These are phyloP conservation scores for Tachystola acroxantha DNA, from an alignment of 2,888 invertebrate species.

Conservation along the genomic window DNA sequence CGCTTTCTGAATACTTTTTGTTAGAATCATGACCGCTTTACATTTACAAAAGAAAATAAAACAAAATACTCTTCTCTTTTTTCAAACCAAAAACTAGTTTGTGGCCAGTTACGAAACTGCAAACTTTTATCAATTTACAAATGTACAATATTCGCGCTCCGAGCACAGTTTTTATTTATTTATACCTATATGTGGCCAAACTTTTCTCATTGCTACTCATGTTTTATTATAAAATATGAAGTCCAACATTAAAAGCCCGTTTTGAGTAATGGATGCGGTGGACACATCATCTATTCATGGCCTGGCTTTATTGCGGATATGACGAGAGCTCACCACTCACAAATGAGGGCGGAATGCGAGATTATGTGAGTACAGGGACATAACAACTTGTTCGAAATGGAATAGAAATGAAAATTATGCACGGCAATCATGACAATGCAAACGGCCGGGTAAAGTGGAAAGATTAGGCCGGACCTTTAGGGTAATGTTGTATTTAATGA, in stretches of 20 bases:
- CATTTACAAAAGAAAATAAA: too few species aligned
- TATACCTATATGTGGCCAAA: background rate
- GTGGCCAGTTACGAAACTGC: too few species aligned
- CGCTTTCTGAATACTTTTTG: too few species aligned
- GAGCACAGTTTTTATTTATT: background rate
- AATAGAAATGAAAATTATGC: background rate
- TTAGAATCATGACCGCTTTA: too few species aligned
- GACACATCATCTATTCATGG: slow-evolving; percentile 11
- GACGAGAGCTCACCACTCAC: slow-evolving; percentile 1
- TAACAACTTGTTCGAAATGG: background rate
- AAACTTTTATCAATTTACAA: background rate
- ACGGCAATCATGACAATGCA: background rate
- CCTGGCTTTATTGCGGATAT: slow-evolving; percentile 1
- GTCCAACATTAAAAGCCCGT: background rate
- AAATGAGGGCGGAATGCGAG: slow-evolving; percentile 1
- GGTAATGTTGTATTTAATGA: too few species aligned
- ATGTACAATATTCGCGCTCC: background rate
- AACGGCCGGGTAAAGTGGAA: background rate
- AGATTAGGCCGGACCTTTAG: background rate
- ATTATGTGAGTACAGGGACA: background rate
- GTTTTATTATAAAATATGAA: background rate
- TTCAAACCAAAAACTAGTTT: too few species aligned
- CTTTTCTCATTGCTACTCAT: background rate
- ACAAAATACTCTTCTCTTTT: too few species aligned
- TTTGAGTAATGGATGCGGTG: slow-evolving; percentile 2